Percentiles rank a stretch among this genome's conserved stretches.
phyloP scores from a whole-genome alignment of 2,113 vertebrate species.

The Argyrosomus japonicus region DNA sequence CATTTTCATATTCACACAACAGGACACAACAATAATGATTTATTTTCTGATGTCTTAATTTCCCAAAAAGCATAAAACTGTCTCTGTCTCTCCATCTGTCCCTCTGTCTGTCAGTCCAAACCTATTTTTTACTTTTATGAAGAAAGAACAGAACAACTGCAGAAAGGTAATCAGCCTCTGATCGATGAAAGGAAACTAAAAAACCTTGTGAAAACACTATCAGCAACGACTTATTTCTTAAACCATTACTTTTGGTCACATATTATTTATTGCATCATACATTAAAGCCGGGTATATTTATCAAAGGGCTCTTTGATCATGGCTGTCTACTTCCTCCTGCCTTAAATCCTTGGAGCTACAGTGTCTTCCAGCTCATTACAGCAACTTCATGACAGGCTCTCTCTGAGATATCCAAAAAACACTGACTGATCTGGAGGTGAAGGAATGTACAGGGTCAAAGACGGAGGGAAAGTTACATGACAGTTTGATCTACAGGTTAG shows the following conservation, averaged over 20 bases:
- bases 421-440: conserved; percentile 40
- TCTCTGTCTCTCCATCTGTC: conserved; percentile 14
- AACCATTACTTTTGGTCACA: conserved; percentile 33
- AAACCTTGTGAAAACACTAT: conserved; percentile 16
- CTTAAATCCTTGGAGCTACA: conserved; percentile 46
- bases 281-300: conserved; percentile 37
- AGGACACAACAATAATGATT: neutral
- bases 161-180: conserved; percentile 1
- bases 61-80: neutral
- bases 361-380: conserved; percentile 66
- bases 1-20: conserved; percentile 32
- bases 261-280: conserved; percentile 60
- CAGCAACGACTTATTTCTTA: conserved; percentile 7
- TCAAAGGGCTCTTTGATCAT: conserved; percentile 67
- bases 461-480: conserved; percentile 35
- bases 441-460: conserved; percentile 33
- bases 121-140: neutral
- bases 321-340: conserved; percentile 48
- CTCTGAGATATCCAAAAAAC: conserved; percentile 40
- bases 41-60: conserved; percentile 1
- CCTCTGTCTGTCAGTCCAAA: neutral
- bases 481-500: conserved; percentile 15
- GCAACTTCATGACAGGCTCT: conserved; percentile 52
- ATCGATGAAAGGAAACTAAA: conserved; percentile 20
- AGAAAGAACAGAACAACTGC: conserved; percentile 1